Evolutionary conservation across 2,113 vertebrate species (phyloP).

Genomic region (Prochilodus magdalenae): DNA sequence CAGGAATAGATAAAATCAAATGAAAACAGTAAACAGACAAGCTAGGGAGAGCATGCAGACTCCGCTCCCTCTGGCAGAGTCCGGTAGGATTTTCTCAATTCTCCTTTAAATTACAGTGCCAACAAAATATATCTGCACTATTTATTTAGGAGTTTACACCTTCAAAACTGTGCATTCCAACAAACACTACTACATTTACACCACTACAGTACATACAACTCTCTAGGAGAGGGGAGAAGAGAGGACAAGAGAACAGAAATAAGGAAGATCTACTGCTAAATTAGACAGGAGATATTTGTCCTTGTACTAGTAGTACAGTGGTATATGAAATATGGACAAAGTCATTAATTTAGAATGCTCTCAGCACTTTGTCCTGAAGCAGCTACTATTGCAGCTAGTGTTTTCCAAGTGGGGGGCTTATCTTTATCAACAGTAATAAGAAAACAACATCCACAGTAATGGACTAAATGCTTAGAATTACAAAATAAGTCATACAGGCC

Average conservation of each 20-base stretch:
- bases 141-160: slow-evolving; percentile 63
- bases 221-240: background rate
- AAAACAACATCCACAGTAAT: too few species aligned
- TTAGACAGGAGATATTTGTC: background rate
- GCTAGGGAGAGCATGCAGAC: slow-evolving; percentile 1
- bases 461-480: too few species aligned
- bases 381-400: background rate
- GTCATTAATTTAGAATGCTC: background rate
- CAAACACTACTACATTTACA: background rate
- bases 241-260: background rate
- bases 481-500: too few species aligned
- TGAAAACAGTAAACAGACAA: background rate
- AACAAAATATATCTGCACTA: slow-evolving; percentile 60
- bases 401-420: background rate
- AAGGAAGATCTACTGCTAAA: too few species aligned
- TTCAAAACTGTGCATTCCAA: slow-evolving; percentile 56
- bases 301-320: background rate
- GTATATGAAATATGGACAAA: background rate
- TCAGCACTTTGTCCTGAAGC: background rate
- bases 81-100: slow-evolving; percentile 40
- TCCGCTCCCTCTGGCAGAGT: slow-evolving; percentile 47
- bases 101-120: slow-evolving; percentile 16
- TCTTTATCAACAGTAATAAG: too few species aligned
- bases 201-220: too few species aligned
- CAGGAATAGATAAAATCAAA: background rate